A percentile compares a stretch with the other conserved stretches of the same genome.
These are phyloP conservation scores for Panthera tigris DNA, from an alignment of 2,113 vertebrate genomes.

Conservation along the genomic window DNA sequence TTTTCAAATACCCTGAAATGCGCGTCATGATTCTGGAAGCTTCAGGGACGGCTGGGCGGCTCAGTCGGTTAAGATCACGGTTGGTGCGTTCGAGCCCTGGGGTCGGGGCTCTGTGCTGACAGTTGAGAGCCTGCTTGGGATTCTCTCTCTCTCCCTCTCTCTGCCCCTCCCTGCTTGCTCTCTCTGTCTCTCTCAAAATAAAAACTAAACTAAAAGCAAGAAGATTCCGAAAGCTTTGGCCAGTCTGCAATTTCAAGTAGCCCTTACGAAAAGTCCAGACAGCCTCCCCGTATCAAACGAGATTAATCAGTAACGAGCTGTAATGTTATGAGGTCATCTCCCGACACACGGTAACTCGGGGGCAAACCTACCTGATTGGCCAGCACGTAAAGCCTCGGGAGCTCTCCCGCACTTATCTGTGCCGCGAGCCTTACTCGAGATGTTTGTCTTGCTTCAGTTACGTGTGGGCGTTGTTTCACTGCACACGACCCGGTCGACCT, in stretches of 20 bases:
- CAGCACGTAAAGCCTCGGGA: not conserved
- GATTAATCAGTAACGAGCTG: slow-evolving; percentile 33
- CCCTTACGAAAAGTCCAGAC: slow-evolving; percentile 5
- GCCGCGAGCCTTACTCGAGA: not conserved
- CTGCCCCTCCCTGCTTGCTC: too few relatives aligned
- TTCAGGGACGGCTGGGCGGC: not conserved
- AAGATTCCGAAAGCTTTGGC: not conserved
- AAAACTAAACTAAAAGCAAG: too few relatives aligned
- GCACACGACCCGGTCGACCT: fast-evolving
- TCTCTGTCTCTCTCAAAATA: too few relatives aligned
- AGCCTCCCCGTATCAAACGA: slow-evolving; percentile 44
- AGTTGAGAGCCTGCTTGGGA: too few relatives aligned
- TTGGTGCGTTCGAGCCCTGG: too few relatives aligned
- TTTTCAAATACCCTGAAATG: not conserved
- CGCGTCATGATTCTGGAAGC: not conserved
- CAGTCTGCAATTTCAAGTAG: not conserved
- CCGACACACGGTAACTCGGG: not conserved
- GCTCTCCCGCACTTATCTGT: not conserved
- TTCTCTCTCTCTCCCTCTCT: too few relatives aligned
- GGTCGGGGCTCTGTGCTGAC: too few relatives aligned
- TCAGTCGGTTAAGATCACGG: too few relatives aligned
- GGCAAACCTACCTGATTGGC: slow-evolving; percentile 26
- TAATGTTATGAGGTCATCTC: not conserved
- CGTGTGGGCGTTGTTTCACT: not conserved
- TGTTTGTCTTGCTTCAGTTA: slow-evolving; percentile 10